These are phyloP conservation scores for Ophiothrix spiculata DNA, from an alignment of 35 echinoderm and acorn worm species.

Conservation along the genomic window DNA sequence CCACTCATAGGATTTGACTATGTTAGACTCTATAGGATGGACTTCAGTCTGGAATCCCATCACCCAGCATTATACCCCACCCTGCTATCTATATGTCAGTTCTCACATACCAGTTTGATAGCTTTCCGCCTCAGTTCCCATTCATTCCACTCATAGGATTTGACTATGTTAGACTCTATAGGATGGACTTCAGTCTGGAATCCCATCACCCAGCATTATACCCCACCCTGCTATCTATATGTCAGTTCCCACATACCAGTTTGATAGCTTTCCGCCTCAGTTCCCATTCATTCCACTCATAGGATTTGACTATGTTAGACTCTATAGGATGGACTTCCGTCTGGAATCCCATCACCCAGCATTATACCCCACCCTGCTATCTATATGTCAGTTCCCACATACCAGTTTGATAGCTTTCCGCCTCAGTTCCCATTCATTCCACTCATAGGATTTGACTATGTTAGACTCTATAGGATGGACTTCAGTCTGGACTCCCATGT, in stretches of 20 bases:
- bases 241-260: no score
- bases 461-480: constrained; percentile 96
- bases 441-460: constrained; percentile 99
- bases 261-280: no score
- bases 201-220: constrained; percentile 96
- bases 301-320: not conserved
- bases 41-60: constrained; percentile 91
- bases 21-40: constrained; percentile 96
- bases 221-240: no score
- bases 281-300: not conserved
- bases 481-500: constrained; percentile 88
- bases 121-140: constrained; percentile 96
- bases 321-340: not conserved
- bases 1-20: constrained; percentile 99
- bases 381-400: constrained; percentile 6
- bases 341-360: not conserved
- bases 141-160: constrained; percentile 99
- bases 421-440: constrained; percentile 99
- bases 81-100: no score
- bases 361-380: not conserved
- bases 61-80: no score
- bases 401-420: constrained; percentile 98
- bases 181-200: constrained; percentile 90
- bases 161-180: constrained; percentile 99
- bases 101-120: constrained; percentile 87